Conservation (phyloP, 2,888 invertebrate genomes). For the Phragmatobia fuliginosa region DNA sequence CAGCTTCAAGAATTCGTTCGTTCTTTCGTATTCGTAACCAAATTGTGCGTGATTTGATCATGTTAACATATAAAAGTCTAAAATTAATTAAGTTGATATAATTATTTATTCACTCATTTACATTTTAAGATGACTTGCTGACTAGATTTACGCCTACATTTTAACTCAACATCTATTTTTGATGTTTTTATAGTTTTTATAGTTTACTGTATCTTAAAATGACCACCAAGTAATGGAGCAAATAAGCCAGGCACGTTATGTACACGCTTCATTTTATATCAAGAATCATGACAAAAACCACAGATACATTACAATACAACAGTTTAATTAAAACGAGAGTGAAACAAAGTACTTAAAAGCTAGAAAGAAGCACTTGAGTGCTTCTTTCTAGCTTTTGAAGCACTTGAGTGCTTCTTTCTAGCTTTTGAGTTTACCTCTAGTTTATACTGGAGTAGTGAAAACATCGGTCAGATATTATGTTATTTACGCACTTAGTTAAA, state of each 20-base stretch:
- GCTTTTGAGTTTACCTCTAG: neutral
- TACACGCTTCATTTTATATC: neutral
- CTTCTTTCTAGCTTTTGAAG: too few species aligned
- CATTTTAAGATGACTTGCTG: neutral
- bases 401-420: neutral
- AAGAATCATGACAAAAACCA: neutral
- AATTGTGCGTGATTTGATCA: too few species aligned
- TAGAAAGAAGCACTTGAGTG: constrained; percentile 1
- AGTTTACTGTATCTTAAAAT: too few species aligned
- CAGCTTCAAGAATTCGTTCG: too few species aligned
- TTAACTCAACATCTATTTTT: too few species aligned
- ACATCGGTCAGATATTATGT: constrained; percentile 55
- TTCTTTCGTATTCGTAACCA: too few species aligned
- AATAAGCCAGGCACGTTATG: neutral
- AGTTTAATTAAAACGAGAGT: neutral
- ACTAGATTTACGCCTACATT: neutral
- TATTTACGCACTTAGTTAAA: constrained; percentile 67
- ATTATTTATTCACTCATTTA: neutral
- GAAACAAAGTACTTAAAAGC: neutral
- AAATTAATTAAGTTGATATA: neutral
- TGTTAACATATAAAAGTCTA: neutral
- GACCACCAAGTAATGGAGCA: too few species aligned
- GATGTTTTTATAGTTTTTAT: too few species aligned
- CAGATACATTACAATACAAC: neutral
- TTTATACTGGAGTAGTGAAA: constrained; percentile 56